Conservation (phyloP, 2,888 invertebrate species). For the Petrolisthes cinctipes region DNA sequence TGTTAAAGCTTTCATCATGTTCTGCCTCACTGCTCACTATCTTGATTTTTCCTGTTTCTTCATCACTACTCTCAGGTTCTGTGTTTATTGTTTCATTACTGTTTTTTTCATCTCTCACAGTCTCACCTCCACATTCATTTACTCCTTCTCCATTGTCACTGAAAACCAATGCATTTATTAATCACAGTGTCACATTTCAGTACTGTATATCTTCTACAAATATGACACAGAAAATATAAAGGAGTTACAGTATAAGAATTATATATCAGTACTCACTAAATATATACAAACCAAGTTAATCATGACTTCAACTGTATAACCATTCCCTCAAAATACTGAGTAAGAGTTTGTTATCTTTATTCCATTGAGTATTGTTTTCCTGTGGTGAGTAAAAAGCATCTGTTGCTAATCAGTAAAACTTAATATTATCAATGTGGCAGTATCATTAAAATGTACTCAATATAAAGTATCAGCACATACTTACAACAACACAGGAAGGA, state of each 20-base stretch:
- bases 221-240: no score
- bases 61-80: background rate
- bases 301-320: background rate
- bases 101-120: background rate
- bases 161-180: background rate
- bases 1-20: background rate
- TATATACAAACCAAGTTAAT: background rate
- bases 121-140: background rate
- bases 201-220: background rate
- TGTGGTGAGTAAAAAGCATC: no score
- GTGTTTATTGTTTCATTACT: background rate
- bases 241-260: no score
- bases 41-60: background rate
- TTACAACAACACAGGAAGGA: slow-evolving; percentile 42
- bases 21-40: background rate
- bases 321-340: no score
- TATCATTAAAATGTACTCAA: background rate
- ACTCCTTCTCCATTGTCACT: background rate
- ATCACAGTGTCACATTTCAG: background rate
- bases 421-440: no score
- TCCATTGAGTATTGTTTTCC: no score
- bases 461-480: background rate
- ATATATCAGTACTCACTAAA: background rate
- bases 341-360: no score
- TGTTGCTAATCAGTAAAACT: no score